Conservation (phyloP, 2,797 vertebrate species). For the Lepilemur ruficaudatus region DNA sequence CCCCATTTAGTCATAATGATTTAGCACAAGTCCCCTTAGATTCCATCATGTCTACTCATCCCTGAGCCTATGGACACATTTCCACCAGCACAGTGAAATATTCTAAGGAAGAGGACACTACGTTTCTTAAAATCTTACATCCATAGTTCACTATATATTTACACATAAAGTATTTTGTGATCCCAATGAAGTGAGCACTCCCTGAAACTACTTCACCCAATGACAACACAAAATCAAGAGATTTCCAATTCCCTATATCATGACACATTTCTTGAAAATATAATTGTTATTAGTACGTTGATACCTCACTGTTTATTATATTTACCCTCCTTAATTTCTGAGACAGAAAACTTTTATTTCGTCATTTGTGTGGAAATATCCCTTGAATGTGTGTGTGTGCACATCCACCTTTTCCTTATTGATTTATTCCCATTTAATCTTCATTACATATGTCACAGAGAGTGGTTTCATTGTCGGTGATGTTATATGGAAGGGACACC, state of each 20-base stretch:
- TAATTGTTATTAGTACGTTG: not conserved
- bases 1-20: not conserved
- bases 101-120: not conserved
- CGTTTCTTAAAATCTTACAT: not conserved
- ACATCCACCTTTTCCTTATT: no score
- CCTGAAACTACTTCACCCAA: not conserved
- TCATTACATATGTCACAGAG: no score
- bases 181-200: not conserved
- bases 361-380: no score
- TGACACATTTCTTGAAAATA: not conserved
- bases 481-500: no score
- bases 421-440: no score
- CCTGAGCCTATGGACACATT: not conserved
- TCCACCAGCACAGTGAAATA: not conserved
- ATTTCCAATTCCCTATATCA: not conserved
- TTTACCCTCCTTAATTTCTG: no score
- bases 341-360: no score
- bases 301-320: no score
- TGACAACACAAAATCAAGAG: not conserved
- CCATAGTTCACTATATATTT: not conserved
- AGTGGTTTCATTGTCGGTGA: no score
- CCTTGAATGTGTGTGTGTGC: no score
- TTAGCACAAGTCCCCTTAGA: not conserved
- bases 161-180: not conserved
- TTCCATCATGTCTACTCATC: not conserved